phyloP scores from a whole-genome alignment of 35 echinoderm and acorn worm species.

The Ptychodera flava region DNA sequence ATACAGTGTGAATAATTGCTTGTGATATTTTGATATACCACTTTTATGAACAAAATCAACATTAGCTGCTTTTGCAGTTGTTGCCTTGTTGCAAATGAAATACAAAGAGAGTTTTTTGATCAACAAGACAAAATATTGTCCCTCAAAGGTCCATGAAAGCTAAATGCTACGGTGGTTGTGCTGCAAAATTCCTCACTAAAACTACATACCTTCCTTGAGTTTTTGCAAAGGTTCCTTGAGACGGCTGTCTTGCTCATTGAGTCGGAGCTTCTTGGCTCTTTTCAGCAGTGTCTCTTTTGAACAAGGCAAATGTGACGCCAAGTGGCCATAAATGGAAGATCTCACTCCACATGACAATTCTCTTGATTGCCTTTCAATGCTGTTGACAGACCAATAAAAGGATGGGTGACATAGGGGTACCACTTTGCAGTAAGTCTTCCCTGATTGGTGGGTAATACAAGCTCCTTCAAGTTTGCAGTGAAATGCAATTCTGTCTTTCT shows the following conservation, averaged over 20 bases:
- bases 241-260: conserved; percentile 69
- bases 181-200: too few species aligned
- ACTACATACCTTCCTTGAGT: conserved; percentile 68
- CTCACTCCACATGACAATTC: conserved; percentile 60
- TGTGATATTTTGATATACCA: too few species aligned
- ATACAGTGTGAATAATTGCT: too few species aligned
- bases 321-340: conserved; percentile 67
- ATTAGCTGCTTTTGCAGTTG: background rate
- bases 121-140: too few species aligned
- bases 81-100: background rate
- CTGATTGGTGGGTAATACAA: background rate
- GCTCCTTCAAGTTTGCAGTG: background rate
- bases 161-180: too few species aligned
- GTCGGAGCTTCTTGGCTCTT: conserved; percentile 88
- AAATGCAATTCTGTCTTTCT: background rate
- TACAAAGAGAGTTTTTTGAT: background rate
- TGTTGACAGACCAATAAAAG: conserved; percentile 12
- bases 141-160: too few species aligned
- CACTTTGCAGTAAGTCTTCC: background rate
- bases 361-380: conserved; percentile 76
- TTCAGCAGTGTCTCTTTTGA: conserved; percentile 84
- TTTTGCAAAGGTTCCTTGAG: conserved; percentile 86
- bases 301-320: conserved; percentile 81
- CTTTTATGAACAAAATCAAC: too few species aligned
- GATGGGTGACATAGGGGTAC: background rate